phyloP scores from a whole-genome alignment of 2,113 vertebrate species.

The Lanius collurio region DNA sequence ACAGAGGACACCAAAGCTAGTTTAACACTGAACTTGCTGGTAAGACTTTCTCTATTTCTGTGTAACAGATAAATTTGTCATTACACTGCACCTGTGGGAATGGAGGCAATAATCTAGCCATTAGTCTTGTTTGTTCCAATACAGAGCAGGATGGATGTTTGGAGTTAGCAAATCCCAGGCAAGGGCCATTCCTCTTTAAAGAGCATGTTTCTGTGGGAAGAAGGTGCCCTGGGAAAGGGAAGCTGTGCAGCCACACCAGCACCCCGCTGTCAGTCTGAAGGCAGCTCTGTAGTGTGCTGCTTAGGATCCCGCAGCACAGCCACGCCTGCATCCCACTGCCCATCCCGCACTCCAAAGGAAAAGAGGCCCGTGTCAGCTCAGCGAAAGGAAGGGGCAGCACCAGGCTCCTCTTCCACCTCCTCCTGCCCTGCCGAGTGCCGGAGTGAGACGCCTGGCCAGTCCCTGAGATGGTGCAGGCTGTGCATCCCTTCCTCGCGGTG shows the following conservation, averaged over 20 bases:
- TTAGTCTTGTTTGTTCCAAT: background rate
- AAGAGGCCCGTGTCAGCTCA: background rate
- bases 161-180: background rate
- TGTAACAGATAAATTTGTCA: background rate
- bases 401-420: background rate
- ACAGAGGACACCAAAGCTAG: background rate
- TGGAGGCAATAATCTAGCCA: background rate
- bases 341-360: background rate
- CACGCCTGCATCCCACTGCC: accelerated
- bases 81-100: background rate
- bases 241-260: background rate
- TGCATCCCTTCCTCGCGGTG: accelerated
- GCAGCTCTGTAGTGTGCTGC: background rate
- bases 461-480: background rate
- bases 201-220: background rate
- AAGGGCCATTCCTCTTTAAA: background rate
- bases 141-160: background rate
- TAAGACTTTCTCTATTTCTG: background rate
- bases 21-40: background rate
- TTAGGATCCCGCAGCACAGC: accelerated
- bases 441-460: background rate
- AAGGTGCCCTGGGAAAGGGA: background rate
- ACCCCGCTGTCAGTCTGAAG: accelerated
- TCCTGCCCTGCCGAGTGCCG: accelerated
- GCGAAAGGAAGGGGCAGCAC: background rate